phyloP scores from a whole-genome alignment of 2,888 invertebrate species.

The Hyposoter didymator region DNA sequence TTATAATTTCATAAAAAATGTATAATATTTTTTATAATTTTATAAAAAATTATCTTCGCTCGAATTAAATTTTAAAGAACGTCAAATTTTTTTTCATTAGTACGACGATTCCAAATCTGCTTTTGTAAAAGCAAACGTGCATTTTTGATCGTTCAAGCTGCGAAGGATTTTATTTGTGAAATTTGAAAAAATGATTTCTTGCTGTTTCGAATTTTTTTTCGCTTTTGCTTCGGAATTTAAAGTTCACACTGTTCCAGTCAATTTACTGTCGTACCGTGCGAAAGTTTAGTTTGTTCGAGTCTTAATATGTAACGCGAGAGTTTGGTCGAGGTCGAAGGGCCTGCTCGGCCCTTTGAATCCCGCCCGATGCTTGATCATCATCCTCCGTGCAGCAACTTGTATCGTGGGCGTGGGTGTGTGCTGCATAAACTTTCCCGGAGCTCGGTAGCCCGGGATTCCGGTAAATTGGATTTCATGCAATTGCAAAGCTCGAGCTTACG shows the following conservation, averaged over 20 bases:
- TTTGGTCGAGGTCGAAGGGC: slow-evolving; percentile 15
- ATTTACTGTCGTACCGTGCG: neutral
- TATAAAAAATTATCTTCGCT: no score
- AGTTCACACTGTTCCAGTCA: neutral
- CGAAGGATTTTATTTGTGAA: neutral
- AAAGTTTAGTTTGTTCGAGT: slow-evolving; percentile 14
- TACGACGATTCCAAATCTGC: no score
- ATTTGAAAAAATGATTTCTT: neutral
- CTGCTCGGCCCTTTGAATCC: slow-evolving; percentile 1
- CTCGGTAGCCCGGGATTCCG: neutral
- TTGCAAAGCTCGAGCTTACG: neutral
- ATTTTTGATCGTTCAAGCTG: neutral
- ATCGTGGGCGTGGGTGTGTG: slow-evolving; percentile 2
- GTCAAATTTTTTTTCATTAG: no score
- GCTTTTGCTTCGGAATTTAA: neutral
- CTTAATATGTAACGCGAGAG: slow-evolving; percentile 18
- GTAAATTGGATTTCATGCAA: neutral
- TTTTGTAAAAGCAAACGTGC: no score
- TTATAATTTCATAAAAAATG: no score
- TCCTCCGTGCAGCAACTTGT: neutral
- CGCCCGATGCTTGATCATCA: slow-evolving; percentile 15
- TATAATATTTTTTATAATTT: no score
- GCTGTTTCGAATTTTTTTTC: neutral
- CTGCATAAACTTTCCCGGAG: neutral
- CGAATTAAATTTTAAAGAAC: no score